Conservation (phyloP, 2,113 vertebrate genomes). For the Apistogramma diplotaenia region DNA sequence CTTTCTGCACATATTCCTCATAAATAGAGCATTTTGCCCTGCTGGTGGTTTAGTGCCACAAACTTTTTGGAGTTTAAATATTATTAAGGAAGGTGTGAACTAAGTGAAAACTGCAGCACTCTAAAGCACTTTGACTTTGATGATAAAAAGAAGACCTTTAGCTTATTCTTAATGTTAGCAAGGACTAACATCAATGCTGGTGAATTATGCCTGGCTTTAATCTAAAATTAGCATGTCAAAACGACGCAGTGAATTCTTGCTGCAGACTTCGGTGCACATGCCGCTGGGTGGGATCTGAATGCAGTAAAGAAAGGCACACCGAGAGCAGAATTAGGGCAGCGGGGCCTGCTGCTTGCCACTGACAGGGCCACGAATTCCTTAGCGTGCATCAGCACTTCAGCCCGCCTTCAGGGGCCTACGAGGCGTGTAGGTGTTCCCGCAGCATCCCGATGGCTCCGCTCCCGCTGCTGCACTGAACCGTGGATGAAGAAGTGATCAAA, state of each 20-base stretch:
- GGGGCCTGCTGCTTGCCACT: slow-evolving; percentile 60
- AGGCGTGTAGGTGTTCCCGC: slow-evolving; percentile 54
- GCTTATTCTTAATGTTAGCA: background rate
- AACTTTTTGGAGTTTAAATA: too few relatives aligned
- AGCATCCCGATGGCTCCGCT: slow-evolving; percentile 18
- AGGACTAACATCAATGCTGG: background rate
- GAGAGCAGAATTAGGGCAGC: slow-evolving; percentile 23
- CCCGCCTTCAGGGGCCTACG: slow-evolving; percentile 64
- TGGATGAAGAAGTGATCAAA: background rate
- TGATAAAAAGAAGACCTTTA: background rate
- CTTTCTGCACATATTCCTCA: background rate
- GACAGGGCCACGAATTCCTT: slow-evolving; percentile 59
- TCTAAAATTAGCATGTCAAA: background rate
- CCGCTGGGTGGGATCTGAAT: background rate
- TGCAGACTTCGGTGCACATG: background rate
- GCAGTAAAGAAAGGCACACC: background rate
- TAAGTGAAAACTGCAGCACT: background rate
- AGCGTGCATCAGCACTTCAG: slow-evolving; percentile 71
- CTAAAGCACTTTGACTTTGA: background rate
- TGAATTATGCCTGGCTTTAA: background rate
- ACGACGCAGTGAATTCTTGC: background rate
- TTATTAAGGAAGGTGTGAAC: background rate
- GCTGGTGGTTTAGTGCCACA: background rate
- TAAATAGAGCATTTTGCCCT: background rate
- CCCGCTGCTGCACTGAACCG: background rate